Percentiles rank a stretch among this genome's conserved stretches.
Evolutionary conservation across 2,797 vertebrate genomes (phyloP).

Genomic region (Enteromius afrohamiltoni): DNA sequence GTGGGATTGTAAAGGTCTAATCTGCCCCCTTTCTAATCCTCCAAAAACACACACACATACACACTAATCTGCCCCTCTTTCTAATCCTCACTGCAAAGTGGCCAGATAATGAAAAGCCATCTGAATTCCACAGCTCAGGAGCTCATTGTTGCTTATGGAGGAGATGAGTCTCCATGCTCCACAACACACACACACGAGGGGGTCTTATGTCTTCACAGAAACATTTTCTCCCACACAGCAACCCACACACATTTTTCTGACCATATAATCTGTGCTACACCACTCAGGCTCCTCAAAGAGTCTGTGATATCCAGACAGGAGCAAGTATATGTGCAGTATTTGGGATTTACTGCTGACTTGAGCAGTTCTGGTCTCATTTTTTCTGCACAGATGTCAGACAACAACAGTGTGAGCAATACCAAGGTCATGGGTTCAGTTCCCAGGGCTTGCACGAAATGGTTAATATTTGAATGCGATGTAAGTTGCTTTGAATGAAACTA

Average conservation of each 20-base stretch:
- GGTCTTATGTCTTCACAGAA: constrained; percentile 15
- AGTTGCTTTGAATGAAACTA: not conserved
- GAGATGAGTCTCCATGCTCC: constrained; percentile 46
- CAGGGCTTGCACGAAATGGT: not conserved
- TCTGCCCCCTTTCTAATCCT: constrained; percentile 64
- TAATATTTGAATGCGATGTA: not conserved
- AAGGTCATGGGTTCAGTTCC: not conserved
- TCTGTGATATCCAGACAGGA: constrained; percentile 3
- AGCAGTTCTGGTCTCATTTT: not conserved
- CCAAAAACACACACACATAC: constrained; percentile 39
- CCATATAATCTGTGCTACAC: constrained; percentile 40
- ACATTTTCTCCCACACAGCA: constrained; percentile 18
- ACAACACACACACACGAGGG: not conserved
- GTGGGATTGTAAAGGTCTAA: constrained; percentile 64
- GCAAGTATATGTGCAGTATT: not conserved
- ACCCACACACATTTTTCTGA: constrained; percentile 11
- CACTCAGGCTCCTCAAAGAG: constrained; percentile 44
- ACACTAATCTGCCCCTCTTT: constrained; percentile 58
- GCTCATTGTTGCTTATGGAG: constrained; percentile 60
- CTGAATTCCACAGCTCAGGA: constrained; percentile 62
- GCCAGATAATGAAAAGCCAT: constrained; percentile 66
- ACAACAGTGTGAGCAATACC: not conserved
- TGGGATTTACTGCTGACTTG: constrained; percentile 27
- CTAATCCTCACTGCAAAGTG: constrained; percentile 70
- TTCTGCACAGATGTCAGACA: constrained; percentile 16